A percentile compares a stretch with the other conserved stretches of the same genome.
Evolutionary conservation across 2,888 invertebrate genomes (phyloP).

Genomic region (Eristalis tenax): DNA sequence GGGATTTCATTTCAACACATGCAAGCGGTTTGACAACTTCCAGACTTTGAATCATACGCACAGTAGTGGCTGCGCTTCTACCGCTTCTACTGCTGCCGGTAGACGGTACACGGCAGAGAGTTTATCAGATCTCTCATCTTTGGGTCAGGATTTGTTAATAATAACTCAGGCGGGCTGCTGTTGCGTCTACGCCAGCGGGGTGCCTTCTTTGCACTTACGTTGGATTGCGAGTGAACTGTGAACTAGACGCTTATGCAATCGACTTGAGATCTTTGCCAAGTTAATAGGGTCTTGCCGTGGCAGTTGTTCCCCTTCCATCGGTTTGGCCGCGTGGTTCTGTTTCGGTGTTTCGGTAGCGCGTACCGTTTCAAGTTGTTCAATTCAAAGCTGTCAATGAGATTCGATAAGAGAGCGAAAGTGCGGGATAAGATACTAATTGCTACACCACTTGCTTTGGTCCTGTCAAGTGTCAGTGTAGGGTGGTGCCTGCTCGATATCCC

Average conservation of each 20-base stretch:
- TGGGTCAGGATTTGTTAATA: conserved; percentile 69
- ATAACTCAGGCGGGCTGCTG: conserved; percentile 49
- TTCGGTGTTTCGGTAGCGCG: not conserved
- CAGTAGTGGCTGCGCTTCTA: conserved; percentile 12
- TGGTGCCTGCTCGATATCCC: not conserved
- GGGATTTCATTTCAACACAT: conserved; percentile 69
- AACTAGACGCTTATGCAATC: conserved; percentile 59
- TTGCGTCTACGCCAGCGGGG: conserved; percentile 66
- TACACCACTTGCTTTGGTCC: not conserved
- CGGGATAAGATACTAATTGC: not conserved
- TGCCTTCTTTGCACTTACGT: conserved; percentile 45
- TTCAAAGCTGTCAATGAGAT: not conserved
- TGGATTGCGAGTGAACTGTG: conserved; percentile 37
- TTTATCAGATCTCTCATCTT: conserved; percentile 67
- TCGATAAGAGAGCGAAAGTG: not conserved
- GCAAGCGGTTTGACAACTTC: conserved; percentile 50
- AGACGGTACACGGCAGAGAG: conserved; percentile 27
- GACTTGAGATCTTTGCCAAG: not conserved
- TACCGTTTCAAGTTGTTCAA: not conserved
- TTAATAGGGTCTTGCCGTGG: not conserved
- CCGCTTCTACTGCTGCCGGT: conserved; percentile 14
- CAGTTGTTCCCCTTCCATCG: not conserved
- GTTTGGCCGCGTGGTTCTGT: not conserved
- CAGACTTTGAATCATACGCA: conserved; percentile 58
- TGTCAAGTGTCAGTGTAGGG: not conserved